Evolutionary conservation across 1,140 invertebrate genomes (phyloP).

Genomic region (Drosophila eugracilis): DNA sequence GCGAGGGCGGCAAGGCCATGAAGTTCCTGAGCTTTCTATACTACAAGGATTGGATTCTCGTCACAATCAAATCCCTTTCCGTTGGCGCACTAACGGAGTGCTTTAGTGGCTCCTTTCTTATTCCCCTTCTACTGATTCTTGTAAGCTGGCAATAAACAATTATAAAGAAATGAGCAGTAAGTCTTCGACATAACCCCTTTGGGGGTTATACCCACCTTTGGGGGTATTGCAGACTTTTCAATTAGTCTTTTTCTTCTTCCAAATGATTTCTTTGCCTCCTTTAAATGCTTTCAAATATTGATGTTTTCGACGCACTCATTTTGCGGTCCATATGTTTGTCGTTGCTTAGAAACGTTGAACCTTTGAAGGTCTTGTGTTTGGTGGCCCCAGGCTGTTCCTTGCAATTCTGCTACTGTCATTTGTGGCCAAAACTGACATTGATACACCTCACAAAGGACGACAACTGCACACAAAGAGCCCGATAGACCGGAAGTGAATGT

Average conservation of each 20-base stretch:
- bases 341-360: background rate
- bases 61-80: background rate
- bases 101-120: background rate
- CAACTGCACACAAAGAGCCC: slow-evolving; percentile 2
- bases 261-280: background rate
- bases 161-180: no score
- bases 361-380: background rate
- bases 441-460: slow-evolving; percentile 13
- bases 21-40: slow-evolving; percentile 41
- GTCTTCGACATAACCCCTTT: no score
- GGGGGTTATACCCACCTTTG: no score
- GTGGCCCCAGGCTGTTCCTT: background rate
- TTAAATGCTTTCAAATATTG: no score
- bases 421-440: background rate
- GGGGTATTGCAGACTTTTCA: no score
- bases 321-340: background rate
- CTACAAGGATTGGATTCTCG: slow-evolving; percentile 26
- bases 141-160: background rate
- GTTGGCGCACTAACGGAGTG: background rate
- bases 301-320: background rate
- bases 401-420: background rate
- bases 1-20: slow-evolving; percentile 13
- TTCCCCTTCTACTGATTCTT: background rate
- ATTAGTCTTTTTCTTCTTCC: no score
- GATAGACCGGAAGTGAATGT: slow-evolving; percentile 4